Evolutionary conservation across 2,888 invertebrate species (phyloP).

Genomic region (Tethea ocularis): DNA sequence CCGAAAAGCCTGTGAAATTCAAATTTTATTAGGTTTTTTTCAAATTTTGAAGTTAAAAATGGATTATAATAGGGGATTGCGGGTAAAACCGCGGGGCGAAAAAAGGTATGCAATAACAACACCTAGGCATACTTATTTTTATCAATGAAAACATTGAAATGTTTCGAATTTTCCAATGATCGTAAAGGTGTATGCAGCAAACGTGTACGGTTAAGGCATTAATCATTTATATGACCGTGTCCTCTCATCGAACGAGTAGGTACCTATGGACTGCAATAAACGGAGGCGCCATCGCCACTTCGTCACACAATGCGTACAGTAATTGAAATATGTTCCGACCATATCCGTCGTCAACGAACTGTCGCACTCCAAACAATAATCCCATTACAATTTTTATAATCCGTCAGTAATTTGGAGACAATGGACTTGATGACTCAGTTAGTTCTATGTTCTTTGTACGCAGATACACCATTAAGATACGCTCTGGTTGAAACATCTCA

Average conservation of each 20-base stretch:
- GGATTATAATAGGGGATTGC: no score
- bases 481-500: neutral
- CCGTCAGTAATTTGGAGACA: slow-evolving; percentile 61
- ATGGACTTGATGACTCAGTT: slow-evolving; percentile 62
- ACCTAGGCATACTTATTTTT: neutral
- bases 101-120: no score
- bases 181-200: neutral
- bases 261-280: slow-evolving; percentile 4
- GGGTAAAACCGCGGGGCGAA: no score
- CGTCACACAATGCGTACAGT: slow-evolving; percentile 60
- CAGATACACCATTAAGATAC: slow-evolving; percentile 7
- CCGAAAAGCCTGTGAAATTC: no score
- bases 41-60: no score
- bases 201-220: neutral
- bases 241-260: slow-evolving; percentile 5
- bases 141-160: neutral
- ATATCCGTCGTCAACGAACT: slow-evolving; percentile 40
- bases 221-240: slow-evolving; percentile 2
- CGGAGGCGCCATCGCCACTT: slow-evolving; percentile 30
- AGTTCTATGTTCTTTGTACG: slow-evolving; percentile 26
- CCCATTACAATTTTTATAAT: slow-evolving; percentile 74
- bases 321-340: slow-evolving; percentile 71
- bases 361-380: slow-evolving; percentile 66
- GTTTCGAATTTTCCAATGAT: neutral
- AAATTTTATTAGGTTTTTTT: no score